Evolutionary conservation across 2,797 vertebrate species (phyloP).

Genomic region (Trichosurus vulpecula): DNA sequence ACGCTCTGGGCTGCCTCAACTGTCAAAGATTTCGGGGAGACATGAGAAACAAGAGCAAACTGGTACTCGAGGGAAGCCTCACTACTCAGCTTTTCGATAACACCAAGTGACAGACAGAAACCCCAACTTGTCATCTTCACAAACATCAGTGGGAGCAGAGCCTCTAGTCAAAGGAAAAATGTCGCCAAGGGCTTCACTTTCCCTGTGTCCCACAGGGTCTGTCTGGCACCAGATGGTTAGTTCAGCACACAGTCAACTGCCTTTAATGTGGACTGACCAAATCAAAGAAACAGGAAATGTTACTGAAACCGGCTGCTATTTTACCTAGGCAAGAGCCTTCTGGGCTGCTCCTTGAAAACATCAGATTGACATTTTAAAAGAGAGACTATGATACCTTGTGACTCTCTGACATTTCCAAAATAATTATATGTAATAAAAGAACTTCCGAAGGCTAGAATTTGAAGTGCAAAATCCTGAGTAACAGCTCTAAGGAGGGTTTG

Average conservation of each 20-base stretch:
- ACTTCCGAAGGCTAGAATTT: constrained; percentile 25
- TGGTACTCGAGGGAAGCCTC: background rate
- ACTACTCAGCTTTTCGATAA: constrained; percentile 42
- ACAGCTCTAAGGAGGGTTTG: constrained; percentile 27
- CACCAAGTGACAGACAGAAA: constrained; percentile 56
- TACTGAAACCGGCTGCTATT: constrained; percentile 34
- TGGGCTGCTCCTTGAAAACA: constrained; percentile 56
- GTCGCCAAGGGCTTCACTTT: constrained; percentile 58
- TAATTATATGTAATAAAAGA: constrained; percentile 53
- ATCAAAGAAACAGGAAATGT: constrained; percentile 23
- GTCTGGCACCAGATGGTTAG: background rate
- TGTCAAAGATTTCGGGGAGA: constrained; percentile 52
- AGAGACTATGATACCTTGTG: constrained; percentile 27
- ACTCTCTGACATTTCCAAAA: constrained; percentile 48
- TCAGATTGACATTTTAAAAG: constrained; percentile 49
- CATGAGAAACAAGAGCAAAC: constrained; percentile 59
- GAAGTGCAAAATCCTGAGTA: background rate
- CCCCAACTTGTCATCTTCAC: constrained; percentile 45
- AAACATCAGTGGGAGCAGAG: constrained; percentile 41
- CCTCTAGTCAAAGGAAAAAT: constrained; percentile 32
- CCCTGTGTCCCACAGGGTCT: background rate
- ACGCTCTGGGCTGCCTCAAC: constrained; percentile 74
- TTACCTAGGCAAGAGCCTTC: constrained; percentile 11
- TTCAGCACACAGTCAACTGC: background rate
- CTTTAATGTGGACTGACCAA: background rate